These are phyloP conservation scores for Merluccius polli DNA, from an alignment of 2,797 vertebrate genomes.

Conservation along the genomic window DNA sequence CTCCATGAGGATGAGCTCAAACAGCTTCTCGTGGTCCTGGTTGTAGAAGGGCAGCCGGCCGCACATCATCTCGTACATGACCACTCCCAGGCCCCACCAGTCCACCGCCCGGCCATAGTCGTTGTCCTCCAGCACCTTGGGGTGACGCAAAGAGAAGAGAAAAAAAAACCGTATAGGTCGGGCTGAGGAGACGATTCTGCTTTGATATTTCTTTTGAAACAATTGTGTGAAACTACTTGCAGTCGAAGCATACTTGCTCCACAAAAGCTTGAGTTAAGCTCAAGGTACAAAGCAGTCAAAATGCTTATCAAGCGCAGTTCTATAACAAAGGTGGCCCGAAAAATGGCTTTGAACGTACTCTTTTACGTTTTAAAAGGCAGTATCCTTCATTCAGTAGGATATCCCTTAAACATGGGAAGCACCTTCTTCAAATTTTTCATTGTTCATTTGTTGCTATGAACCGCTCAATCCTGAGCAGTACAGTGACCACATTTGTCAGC, in stretches of 20 bases:
- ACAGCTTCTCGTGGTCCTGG: constrained; percentile 96
- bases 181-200: background rate
- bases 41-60: constrained; percentile 96
- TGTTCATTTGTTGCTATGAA: background rate
- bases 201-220: background rate
- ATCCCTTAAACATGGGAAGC: background rate
- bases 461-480: background rate
- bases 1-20: constrained; percentile 96
- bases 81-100: constrained; percentile 97
- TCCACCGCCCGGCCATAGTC: constrained; percentile 95
- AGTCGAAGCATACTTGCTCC: background rate
- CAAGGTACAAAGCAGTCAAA: background rate
- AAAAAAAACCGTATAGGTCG: background rate
- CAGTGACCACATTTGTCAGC: background rate
- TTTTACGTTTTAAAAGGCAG: background rate
- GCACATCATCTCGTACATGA: constrained; percentile 99
- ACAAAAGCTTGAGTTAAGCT: background rate
- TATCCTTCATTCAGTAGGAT: background rate
- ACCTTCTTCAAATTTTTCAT: background rate
- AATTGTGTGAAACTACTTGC: background rate
- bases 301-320: background rate
- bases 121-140: constrained; percentile 93
- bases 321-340: background rate
- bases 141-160: background rate
- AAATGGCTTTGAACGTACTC: background rate